Conservation (phyloP, 2,113 vertebrate genomes). For the Thalassoma bifasciatum region DNA sequence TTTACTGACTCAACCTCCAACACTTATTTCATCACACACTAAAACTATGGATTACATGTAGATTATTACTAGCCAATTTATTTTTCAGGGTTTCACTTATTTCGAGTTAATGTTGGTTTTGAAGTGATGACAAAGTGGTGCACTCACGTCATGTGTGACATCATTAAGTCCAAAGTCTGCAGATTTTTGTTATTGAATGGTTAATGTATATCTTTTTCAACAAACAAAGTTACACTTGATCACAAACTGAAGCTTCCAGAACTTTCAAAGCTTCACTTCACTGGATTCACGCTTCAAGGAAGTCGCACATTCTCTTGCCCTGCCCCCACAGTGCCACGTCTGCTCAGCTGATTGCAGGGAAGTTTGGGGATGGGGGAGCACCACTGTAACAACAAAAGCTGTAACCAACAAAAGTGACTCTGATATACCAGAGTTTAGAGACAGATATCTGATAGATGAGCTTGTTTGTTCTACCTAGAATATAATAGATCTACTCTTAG, state of each 20-base stretch:
- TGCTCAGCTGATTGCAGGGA: conserved; percentile 49
- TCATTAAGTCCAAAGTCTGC: neutral
- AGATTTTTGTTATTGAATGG: neutral
- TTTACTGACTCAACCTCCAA: conserved; percentile 64
- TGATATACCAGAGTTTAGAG: neutral
- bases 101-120: too few relatives aligned
- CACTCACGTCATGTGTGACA: neutral
- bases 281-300: neutral
- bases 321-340: conserved; percentile 77
- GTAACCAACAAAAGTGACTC: too few relatives aligned
- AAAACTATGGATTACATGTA: neutral
- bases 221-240: neutral
- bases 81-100: too few relatives aligned
- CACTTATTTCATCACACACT: conserved; percentile 62
- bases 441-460: neutral
- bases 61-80: neutral
- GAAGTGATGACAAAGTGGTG: neutral
- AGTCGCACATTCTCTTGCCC: conserved; percentile 22
- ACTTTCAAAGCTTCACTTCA: conserved; percentile 16
- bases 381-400: neutral
- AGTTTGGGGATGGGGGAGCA: conserved; percentile 38
- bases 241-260: conserved; percentile 16
- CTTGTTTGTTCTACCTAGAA: neutral
- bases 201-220: neutral
- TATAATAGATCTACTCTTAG: neutral